Conservation (phyloP, 2,797 vertebrate species). For the Brachyalestes nurse region DNA sequence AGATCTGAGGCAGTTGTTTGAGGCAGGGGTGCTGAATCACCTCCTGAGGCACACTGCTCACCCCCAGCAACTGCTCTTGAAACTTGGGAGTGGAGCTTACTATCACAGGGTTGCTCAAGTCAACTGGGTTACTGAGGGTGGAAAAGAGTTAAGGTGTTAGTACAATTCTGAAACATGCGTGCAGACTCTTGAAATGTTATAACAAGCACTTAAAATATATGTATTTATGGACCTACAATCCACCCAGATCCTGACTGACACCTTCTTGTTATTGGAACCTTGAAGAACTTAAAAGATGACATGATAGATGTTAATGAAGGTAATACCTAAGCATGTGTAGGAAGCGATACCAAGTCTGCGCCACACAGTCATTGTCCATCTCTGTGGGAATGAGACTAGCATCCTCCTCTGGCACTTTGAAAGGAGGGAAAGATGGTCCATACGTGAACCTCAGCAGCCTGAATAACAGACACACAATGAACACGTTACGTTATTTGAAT, state of each 20-base stretch:
- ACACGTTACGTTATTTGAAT: not conserved
- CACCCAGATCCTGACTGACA: too few relatives aligned
- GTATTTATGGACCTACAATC: too few relatives aligned
- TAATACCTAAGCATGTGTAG: conserved; percentile 91
- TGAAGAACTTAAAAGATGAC: not conserved
- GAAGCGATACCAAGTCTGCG: conserved; percentile 94
- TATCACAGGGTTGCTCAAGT: conserved; percentile 88
- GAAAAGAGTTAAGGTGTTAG: not conserved
- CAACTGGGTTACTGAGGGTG: conserved; percentile 87
- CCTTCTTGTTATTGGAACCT: too few relatives aligned
- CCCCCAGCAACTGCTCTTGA: conserved; percentile 88
- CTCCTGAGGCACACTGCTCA: conserved; percentile 86
- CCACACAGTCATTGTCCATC: conserved; percentile 88
- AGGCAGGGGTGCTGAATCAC: conserved; percentile 89
- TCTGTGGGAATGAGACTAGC: conserved; percentile 87
- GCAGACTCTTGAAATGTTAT: not conserved
- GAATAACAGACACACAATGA: not conserved
- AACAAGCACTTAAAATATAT: too few relatives aligned
- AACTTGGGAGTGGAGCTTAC: conserved; percentile 89
- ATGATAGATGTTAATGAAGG: too few relatives aligned
- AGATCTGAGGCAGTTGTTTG: conserved; percentile 89
- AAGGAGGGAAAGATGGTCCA: conserved; percentile 87
- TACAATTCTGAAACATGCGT: not conserved
- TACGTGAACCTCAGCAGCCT: conserved; percentile 89
- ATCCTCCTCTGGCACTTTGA: conserved; percentile 91